Percentiles rank a stretch among this genome's conserved stretches.
Conservation (phyloP, 2,113 vertebrate genomes). For the pig (Sus scrofa) region DNA sequence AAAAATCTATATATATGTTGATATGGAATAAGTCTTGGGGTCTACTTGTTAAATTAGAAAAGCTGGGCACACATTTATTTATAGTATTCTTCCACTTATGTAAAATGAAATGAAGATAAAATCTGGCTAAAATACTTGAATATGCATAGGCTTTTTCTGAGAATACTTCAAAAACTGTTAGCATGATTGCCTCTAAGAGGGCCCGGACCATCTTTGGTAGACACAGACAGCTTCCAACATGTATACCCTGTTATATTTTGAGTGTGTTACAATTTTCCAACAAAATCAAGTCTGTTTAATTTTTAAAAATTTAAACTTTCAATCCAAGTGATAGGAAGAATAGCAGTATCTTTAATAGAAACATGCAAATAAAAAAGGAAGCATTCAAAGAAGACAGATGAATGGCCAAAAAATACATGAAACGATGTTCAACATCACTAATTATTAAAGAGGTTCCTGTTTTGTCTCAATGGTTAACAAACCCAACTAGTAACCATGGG, state of each 20-base stretch:
- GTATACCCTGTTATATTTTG: background rate
- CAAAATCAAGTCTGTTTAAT: slow-evolving; percentile 51
- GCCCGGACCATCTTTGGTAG: background rate
- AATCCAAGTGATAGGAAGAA: background rate
- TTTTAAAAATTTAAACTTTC: background rate
- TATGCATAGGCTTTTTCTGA: background rate
- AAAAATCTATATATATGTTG: background rate
- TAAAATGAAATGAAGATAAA: slow-evolving; percentile 52
- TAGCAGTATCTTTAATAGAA: background rate
- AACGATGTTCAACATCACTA: too few relatives aligned
- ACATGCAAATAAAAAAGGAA: background rate
- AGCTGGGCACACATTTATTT: background rate
- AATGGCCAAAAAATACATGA: too few relatives aligned
- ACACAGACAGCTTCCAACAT: background rate
- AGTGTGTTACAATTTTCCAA: slow-evolving; percentile 53
- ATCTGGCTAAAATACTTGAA: slow-evolving; percentile 1
- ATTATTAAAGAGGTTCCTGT: too few relatives aligned
- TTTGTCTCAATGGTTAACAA: too few relatives aligned
- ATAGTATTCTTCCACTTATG: slow-evolving; percentile 36
- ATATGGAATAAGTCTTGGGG: background rate
- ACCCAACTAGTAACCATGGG: too few relatives aligned
- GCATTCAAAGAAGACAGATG: too few relatives aligned
- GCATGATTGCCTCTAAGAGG: background rate
- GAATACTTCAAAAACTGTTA: slow-evolving; percentile 25
- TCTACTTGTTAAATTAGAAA: slow-evolving; percentile 25